Evolutionary conservation across 2,113 vertebrate genomes (phyloP).

Genomic region (Oreotragus oreotragus): DNA sequence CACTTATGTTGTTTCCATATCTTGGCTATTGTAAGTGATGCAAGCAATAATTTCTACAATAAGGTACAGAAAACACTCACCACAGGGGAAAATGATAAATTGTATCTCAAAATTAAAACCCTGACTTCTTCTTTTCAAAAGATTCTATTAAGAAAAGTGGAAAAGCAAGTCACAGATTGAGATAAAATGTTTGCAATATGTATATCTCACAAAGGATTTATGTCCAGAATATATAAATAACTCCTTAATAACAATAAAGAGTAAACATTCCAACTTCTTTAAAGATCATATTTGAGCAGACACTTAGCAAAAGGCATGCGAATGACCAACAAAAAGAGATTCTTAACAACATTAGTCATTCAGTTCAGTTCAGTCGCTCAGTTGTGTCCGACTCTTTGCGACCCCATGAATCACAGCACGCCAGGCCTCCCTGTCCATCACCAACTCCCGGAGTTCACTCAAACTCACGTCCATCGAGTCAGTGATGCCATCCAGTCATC

Average conservation of each 20-base stretch:
- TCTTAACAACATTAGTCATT: neutral
- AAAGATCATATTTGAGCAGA: neutral
- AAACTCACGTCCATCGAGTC: no score
- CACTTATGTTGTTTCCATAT: neutral
- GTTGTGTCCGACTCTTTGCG: no score
- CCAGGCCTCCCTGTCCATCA: no score
- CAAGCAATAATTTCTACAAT: neutral
- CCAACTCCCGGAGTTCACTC: no score
- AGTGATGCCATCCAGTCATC: no score
- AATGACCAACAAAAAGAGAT: neutral
- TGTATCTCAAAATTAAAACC: neutral
- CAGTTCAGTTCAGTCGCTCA: no score
- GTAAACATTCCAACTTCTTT: neutral
- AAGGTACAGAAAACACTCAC: neutral
- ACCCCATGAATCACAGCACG: no score
- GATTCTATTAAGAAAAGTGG: neutral
- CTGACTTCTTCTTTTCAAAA: conserved; percentile 14
- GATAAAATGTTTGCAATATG: neutral
- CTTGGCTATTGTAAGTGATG: neutral
- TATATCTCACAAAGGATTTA: neutral
- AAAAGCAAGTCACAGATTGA: neutral
- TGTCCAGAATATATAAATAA: neutral
- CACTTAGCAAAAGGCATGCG: neutral
- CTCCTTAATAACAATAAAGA: neutral
- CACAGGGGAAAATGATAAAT: neutral